Evolutionary conservation across 2,113 vertebrate species (phyloP).

Genomic region (Bothrops jararaca): DNA sequence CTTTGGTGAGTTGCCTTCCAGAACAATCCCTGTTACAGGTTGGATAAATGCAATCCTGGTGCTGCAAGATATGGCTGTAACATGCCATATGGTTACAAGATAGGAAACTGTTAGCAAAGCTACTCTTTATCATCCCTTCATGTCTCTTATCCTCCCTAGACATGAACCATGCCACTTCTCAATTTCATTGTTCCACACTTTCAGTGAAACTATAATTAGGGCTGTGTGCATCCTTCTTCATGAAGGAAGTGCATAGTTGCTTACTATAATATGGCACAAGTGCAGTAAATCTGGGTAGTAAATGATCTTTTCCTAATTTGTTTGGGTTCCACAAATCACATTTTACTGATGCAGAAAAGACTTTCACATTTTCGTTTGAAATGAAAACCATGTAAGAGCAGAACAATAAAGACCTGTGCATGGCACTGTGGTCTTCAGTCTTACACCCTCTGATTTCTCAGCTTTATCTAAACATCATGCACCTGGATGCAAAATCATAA

Average conservation of each 20-base stretch:
- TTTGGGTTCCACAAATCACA: not conserved
- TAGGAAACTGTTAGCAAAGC: not conserved
- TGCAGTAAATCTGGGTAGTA: not conserved
- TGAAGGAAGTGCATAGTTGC: not conserved
- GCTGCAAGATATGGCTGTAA: fast-evolving
- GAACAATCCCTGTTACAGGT: not conserved
- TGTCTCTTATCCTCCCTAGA: not conserved
- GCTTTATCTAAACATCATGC: not conserved
- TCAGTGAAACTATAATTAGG: not conserved
- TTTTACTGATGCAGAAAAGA: not conserved
- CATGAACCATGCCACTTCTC: not conserved
- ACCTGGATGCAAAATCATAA: not conserved
- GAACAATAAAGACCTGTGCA: not conserved
- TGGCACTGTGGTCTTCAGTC: not conserved
- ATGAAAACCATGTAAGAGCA: not conserved
- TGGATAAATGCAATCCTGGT: not conserved
- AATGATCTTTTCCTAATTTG: not conserved
- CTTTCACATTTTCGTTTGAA: not conserved
- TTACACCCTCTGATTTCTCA: not conserved
- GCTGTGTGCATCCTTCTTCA: not conserved
- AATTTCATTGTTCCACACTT: not conserved
- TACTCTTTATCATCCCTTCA: not conserved
- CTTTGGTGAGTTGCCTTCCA: not conserved
- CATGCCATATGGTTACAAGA: not conserved
- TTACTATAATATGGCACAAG: not conserved